Conservation (phyloP, 2,888 invertebrate species). For the Eurois occulta region DNA sequence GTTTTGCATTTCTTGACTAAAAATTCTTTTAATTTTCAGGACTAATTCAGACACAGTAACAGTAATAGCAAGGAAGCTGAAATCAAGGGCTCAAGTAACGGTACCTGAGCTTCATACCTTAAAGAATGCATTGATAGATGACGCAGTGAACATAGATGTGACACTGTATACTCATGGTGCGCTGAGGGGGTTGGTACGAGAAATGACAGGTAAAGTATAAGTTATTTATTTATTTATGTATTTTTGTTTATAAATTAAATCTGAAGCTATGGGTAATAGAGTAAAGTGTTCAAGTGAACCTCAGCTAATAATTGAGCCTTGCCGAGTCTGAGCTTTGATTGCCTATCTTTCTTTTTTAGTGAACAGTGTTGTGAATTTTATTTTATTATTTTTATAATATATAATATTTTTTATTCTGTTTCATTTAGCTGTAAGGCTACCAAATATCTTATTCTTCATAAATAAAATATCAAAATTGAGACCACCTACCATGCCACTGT, state of each 20-base stretch:
- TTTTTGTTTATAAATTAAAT: too few relatives aligned
- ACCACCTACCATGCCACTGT: background rate
- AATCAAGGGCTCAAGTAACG: slow-evolving; percentile 76
- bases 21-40: slow-evolving; percentile 47
- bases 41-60: slow-evolving; percentile 69
- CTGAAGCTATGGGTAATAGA: background rate
- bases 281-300: background rate
- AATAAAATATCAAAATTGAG: background rate
- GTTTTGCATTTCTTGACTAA: background rate
- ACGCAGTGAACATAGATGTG: slow-evolving; percentile 73
- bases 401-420: background rate
- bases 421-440: background rate
- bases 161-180: slow-evolving; percentile 82
- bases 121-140: slow-evolving; percentile 83
- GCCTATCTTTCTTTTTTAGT: background rate
- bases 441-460: background rate
- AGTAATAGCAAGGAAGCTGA: slow-evolving; percentile 79
- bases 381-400: too few relatives aligned
- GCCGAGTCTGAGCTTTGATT: background rate
- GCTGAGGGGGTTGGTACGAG: slow-evolving; percentile 87
- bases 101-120: slow-evolving; percentile 76
- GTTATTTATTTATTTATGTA: background rate
- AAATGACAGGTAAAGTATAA: slow-evolving; percentile 81
- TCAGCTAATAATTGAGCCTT: background rate
- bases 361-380: background rate